Evolutionary conservation across 1,140 invertebrate species (phyloP).

Genomic region (Rhizoglyphus robini): DNA sequence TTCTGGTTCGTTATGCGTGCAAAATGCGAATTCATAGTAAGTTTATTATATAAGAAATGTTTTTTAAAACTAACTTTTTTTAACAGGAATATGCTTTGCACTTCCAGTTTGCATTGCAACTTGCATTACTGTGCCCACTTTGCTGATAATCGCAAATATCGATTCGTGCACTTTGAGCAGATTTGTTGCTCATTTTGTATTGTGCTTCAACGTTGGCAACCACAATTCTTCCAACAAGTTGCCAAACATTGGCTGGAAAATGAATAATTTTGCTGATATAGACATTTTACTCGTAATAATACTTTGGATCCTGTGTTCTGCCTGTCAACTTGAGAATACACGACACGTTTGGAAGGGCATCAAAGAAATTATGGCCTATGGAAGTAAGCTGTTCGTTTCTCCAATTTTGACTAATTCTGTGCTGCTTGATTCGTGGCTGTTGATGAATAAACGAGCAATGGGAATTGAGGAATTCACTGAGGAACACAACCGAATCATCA

Average conservation of each 20-base stretch:
- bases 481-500: not conserved
- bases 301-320: no score
- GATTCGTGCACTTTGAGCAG: conserved; percentile 77
- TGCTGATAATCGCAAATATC: conserved; percentile 37
- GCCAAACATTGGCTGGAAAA: no score
- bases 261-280: no score
- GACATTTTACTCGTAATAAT: no score
- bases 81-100: no score
- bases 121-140: conserved; percentile 50
- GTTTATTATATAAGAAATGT: no score
- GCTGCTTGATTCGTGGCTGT: conserved; percentile 88
- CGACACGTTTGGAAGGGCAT: conserved; percentile 95
- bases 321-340: no score
- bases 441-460: conserved; percentile 67
- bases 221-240: no score
- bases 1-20: conserved; percentile 85
- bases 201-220: no score
- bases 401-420: conserved; percentile 88
- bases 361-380: conserved; percentile 84
- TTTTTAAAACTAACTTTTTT: no score
- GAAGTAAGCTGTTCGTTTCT: conserved; percentile 84
- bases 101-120: conserved; percentile 91
- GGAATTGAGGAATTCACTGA: conserved; percentile 35
- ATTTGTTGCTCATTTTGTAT: no score
- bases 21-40: conserved; percentile 89